These are phyloP conservation scores for Australoheros scitulus DNA, from an alignment of 2,113 vertebrate species.

Conservation along the genomic window DNA sequence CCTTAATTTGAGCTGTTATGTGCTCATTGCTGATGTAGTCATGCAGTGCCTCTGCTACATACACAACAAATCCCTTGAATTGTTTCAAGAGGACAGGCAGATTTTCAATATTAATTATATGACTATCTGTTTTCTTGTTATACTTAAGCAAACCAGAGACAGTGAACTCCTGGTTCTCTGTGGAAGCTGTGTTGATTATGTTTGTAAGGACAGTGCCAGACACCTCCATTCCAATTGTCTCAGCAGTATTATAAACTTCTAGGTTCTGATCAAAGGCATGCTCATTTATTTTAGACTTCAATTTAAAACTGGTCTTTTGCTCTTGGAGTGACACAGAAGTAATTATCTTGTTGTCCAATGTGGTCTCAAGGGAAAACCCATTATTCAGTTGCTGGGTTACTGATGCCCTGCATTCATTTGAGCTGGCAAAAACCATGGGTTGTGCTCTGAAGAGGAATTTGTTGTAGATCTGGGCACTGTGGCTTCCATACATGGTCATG, in stretches of 20 bases:
- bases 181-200: slow-evolving; percentile 68
- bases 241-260: slow-evolving; percentile 83
- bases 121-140: slow-evolving; percentile 89
- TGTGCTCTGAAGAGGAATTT: slow-evolving; percentile 89
- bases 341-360: slow-evolving; percentile 84
- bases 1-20: slow-evolving; percentile 77
- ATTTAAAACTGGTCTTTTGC: slow-evolving; percentile 82
- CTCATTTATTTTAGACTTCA: slow-evolving; percentile 87
- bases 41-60: slow-evolving; percentile 77
- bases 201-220: slow-evolving; percentile 79
- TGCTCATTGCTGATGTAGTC: slow-evolving; percentile 76
- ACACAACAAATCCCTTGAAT: slow-evolving; percentile 75
- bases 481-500: slow-evolving; percentile 82
- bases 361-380: slow-evolving; percentile 72
- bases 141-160: slow-evolving; percentile 88
- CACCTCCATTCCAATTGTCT: slow-evolving; percentile 83
- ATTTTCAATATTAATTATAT: slow-evolving; percentile 80
- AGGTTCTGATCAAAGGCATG: slow-evolving; percentile 85
- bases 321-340: slow-evolving; percentile 84
- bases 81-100: slow-evolving; percentile 83
- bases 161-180: slow-evolving; percentile 84
- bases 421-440: slow-evolving; percentile 86
- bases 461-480: slow-evolving; percentile 87
- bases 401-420: slow-evolving; percentile 89
- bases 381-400: slow-evolving; percentile 77